Percentiles rank a stretch among this genome's conserved stretches.
Conservation (phyloP, 2,797 vertebrate species). For the Prunella strophiata region DNA sequence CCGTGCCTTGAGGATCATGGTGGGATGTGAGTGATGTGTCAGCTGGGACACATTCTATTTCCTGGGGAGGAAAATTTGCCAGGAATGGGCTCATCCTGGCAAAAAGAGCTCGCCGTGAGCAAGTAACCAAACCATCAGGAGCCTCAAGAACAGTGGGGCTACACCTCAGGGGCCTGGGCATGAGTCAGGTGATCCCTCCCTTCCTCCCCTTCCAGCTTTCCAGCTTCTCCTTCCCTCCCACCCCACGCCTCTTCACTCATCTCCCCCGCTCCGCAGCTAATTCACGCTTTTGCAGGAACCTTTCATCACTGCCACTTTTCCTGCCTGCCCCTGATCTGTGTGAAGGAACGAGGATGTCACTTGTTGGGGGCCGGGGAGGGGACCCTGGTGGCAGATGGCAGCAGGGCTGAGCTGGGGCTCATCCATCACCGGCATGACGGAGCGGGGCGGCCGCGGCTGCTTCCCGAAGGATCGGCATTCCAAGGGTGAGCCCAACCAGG, state of each 20-base stretch:
- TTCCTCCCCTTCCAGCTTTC: neutral
- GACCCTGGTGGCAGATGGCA: neutral
- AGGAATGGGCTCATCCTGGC: neutral
- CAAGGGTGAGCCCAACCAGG: neutral
- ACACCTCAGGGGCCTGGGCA: neutral
- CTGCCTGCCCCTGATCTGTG: neutral
- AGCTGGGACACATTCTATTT: accelerated
- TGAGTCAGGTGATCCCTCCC: neutral
- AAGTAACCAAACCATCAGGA: neutral
- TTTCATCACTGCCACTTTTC: constrained; percentile 22
- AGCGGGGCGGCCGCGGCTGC: accelerated
- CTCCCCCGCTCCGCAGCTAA: neutral
- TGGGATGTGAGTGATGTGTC: neutral
- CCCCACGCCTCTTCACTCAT: neutral
- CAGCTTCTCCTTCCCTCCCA: neutral
- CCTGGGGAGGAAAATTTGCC: neutral
- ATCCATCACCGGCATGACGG: neutral
- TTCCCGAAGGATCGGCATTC: neutral
- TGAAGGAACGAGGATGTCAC: neutral
- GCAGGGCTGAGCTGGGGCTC: neutral
- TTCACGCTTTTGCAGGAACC: neutral
- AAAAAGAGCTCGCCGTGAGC: neutral
- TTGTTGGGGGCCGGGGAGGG: neutral
- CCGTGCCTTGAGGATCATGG: neutral
- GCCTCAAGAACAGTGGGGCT: neutral